These are phyloP conservation scores for Melipona bicolor DNA, from an alignment of 2,888 invertebrate genomes.

Conservation along the genomic window DNA sequence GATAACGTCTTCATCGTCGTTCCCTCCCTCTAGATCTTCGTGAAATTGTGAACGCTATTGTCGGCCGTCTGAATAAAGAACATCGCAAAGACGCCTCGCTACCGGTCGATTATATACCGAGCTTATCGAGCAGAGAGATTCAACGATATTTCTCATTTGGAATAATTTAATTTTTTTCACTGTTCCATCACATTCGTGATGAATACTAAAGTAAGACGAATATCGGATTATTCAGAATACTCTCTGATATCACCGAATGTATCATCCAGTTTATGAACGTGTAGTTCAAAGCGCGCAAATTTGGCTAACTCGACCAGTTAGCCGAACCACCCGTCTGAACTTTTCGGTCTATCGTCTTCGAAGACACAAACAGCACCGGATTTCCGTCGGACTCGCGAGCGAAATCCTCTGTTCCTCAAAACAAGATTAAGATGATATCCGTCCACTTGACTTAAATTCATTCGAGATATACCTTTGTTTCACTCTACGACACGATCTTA, in stretches of 20 bases:
- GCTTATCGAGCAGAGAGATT: not conserved
- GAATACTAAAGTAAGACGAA: not conserved
- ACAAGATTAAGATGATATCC: conserved; percentile 55
- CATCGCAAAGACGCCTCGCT: not conserved
- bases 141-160: not conserved
- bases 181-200: not conserved
- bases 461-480: not conserved
- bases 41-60: not conserved
- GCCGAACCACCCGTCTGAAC: not conserved
- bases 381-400: conserved; percentile 40
- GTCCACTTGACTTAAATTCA: not conserved
- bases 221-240: not conserved
- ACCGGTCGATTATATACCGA: not conserved
- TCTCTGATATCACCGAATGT: too few species aligned
- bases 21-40: not conserved
- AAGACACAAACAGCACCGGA: conserved; percentile 18
- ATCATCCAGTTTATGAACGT: not conserved
- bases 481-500: not conserved
- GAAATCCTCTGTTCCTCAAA: conserved; percentile 60
- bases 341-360: not conserved
- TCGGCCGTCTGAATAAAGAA: not conserved
- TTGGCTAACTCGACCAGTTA: conserved; percentile 2
- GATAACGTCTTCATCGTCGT: conserved; percentile 45
- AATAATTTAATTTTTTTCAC: not conserved
- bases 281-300: not conserved